Base-by-base conservation (phyloP, 1,140 invertebrate species). In the Drosophila sechellia region DNA sequence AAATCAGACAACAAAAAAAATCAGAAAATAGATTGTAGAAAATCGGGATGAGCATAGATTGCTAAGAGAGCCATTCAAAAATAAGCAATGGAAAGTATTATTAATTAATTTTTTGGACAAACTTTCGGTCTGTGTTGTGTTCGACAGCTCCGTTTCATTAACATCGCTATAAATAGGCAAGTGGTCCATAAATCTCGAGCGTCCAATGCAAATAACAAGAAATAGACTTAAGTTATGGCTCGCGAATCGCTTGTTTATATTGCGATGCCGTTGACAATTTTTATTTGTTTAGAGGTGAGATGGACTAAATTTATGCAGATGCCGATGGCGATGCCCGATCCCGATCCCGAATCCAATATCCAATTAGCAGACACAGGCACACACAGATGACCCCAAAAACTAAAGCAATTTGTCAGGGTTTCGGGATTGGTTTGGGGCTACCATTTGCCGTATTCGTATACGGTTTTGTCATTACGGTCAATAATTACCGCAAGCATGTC, bases 401-500 rank as follows among this genome's bases (percentile, higher is more conserved):
- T 76, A 79, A 83, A 84, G 81, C 80, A 84, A 84, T 85, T 84
- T 84, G 81, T 85, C 60, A 35, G 60, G 58, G 52, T 64, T 56
- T 63, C 43, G 50, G 63, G 49, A 45, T 57, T 55, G 48, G 61
- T 56, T 59, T 61, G 71, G 43, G 68, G 37, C 13, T 54, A 45
- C 25, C 42, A 37, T 43, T 50, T 65, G 10, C 49, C 49, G 31
- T 42, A 49, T 70, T 69, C 66, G 65, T 56, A 70, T 71, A 60
- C 74, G 74, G 84, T 83, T 87, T 89, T 89, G 83, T 87, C 84
- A 89, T 90, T 90, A 89, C 77, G 85, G 85, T 89, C 85, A 89
- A 89, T 89, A 89, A 89, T 89, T 89, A 90, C 84, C 85, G 80
- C 84, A 90, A 79, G 69, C 84, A 80, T 89, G 84, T 89, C 84